These are phyloP conservation scores for Drosophila subquinaria DNA, from an alignment of 2,888 invertebrate species.

Conservation along the genomic window DNA sequence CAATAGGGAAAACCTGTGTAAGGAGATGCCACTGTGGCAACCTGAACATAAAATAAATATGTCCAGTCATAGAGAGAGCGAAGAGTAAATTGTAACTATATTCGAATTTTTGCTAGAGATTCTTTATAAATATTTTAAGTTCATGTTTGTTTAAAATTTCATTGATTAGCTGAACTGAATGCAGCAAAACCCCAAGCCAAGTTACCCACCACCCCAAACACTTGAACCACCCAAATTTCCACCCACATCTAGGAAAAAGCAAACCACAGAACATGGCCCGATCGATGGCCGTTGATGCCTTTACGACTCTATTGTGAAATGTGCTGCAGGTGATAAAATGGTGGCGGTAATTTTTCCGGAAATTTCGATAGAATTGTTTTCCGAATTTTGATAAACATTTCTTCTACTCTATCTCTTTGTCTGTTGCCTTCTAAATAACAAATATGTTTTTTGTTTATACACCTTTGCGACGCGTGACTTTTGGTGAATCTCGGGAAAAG, in stretches of 20 bases:
- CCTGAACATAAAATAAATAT: slow-evolving; percentile 2
- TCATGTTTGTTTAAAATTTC: slow-evolving; percentile 44
- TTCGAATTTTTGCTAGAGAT: slow-evolving; percentile 12
- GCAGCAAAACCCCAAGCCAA: slow-evolving; percentile 8
- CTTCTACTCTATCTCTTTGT: background rate
- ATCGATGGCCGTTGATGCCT: slow-evolving; percentile 32
- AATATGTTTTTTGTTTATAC: slow-evolving; percentile 47
- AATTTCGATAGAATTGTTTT: slow-evolving; percentile 58
- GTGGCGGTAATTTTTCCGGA: slow-evolving; percentile 42
- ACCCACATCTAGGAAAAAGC: slow-evolving; percentile 5
- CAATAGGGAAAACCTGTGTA: background rate
- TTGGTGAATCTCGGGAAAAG: background rate
- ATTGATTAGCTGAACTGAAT: slow-evolving; percentile 49
- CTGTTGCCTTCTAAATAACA: slow-evolving; percentile 34
- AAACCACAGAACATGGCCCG: slow-evolving; percentile 25
- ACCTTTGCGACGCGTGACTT: slow-evolving; percentile 16
- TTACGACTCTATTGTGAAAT: slow-evolving; percentile 42
- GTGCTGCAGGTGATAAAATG: slow-evolving; percentile 38
- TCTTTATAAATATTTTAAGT: slow-evolving; percentile 40
- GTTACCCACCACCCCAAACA: slow-evolving; percentile 1
- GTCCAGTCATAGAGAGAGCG: background rate
- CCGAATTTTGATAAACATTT: slow-evolving; percentile 46
- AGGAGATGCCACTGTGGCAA: slow-evolving; percentile 6
- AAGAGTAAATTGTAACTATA: slow-evolving; percentile 1
- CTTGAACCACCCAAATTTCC: background rate